Base-by-base conservation (phyloP, 2,888 invertebrate species). In the Bhutanitis thaidina region DNA sequence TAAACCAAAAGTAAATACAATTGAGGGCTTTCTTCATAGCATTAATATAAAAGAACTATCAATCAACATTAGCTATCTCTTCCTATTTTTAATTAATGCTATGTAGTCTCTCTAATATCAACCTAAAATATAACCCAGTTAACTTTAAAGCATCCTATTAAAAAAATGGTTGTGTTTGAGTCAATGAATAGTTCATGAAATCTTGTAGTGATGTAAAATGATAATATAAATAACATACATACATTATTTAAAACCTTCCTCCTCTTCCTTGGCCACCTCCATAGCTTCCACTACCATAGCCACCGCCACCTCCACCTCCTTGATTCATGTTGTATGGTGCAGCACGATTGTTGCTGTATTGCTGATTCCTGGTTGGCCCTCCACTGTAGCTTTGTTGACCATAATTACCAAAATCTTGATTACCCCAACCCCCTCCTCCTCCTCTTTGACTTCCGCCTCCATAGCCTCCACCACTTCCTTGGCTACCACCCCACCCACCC, bases 301-400 rank as follows among this genome's bases (percentile, higher is more conserved):
- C 80, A n/a, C 90, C 74, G 10, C 81, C 77, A 1, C 80, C 90
- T 9, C 27, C 27, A 4, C 91, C 88, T 57, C 92, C 93, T 81
- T 91, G 92, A 61, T 90, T 91, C 79, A 88, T 82, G 91, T 94
- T 94, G 83, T 96, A 93, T 63, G 95, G 93, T 59, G 94, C 84
- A 36, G 93, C 88, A 62, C 94, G 88, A 68, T 93, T 93, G 59
- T 93, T 93, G 67, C 91, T 91, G 80, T 91, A 93, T 67, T 93
- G 94, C 69, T 94, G 94, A 74, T 91, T 94, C 64, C 97, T 92
- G 64, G 96, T 93, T 1, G 97, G 96, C 0, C 97, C 97, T 41
- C 96, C 97, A 50, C 95, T 93, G 70, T 95, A 96, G 50, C 93
- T 93, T 74, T 96, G 96, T 67, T 96, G 96, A 71, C 95, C 94